Evolutionary conservation across 2,113 vertebrate genomes (phyloP), one percentile per base, ranked within the genome.

Genomic region (Neolamprologus fasciatus): DNA sequence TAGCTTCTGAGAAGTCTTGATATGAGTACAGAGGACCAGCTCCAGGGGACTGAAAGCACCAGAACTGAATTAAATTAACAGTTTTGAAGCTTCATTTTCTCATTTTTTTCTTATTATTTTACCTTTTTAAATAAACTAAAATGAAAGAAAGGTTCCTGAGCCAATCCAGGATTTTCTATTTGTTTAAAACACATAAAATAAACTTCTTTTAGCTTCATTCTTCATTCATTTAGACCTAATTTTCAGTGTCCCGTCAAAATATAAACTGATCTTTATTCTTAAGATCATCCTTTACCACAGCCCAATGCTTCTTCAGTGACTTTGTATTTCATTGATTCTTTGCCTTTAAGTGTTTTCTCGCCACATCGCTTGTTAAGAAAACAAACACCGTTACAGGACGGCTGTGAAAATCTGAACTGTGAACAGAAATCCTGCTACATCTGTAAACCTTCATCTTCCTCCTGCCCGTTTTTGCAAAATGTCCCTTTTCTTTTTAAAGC

Each of bases 71-170:
- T 47, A 45, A 76, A 28, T 47, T 4, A 73, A 16, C 21, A 26
- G 21, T 73, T 45, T 45, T 42, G 68, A 73, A 45, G 68, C n/a
- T n/a, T n/a, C n/a, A n/a, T 1, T 73, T 26, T 26, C 23, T 68
- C n/a, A n/a, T n/a, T 21, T 23, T 12, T 9, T 7, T 42, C 12
- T 42, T 42, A 8, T 4, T 68, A 14, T 71, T 26, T 73, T 26
- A 73, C 8, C 8, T 26, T 26, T 73, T 45, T 71, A 16, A 45
- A 26, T 47, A 26, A 28, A 26, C 40, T 47, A 47, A 76, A 76
- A 10, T 6, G 5, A 76, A 26, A 0, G 1, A 45, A 26, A 73
- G 21, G 68, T 26, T 73, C 68, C 0, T 7, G 14, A 73, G 0
- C 2, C 21, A 16, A 17, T 4, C 4, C 14, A 7, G 8, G 68